Conservation (phyloP, 2,888 invertebrate genomes). For the Nemapogon koenigi region DNA sequence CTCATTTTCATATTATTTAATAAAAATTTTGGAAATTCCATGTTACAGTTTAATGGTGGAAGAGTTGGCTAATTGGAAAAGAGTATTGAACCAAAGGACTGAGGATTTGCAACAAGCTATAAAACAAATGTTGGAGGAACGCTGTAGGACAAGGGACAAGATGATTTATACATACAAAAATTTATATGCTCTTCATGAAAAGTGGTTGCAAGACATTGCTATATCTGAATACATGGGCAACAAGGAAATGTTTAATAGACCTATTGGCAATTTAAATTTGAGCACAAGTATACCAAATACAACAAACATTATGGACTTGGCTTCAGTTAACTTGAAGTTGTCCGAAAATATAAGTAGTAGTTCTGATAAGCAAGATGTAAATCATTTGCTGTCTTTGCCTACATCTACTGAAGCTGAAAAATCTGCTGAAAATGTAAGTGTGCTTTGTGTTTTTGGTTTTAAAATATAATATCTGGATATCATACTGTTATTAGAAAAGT, state of each 20-base stretch:
- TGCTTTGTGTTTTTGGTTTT: too few relatives aligned
- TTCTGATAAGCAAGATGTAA: conserved; percentile 49
- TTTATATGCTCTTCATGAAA: conserved; percentile 53
- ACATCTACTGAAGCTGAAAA: conserved; percentile 63
- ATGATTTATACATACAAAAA: conserved; percentile 70
- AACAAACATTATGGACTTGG: conserved; percentile 69
- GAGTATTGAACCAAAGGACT: conserved; percentile 73
- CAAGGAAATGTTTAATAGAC: conserved; percentile 37
- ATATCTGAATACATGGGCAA: conserved; percentile 45
- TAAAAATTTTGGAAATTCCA: conserved; percentile 11
- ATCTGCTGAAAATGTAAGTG: conserved; percentile 64
- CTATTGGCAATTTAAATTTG: conserved; percentile 59
- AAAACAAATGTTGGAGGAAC: conserved; percentile 74
- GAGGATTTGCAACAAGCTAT: conserved; percentile 73
- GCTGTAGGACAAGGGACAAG: conserved; percentile 68
- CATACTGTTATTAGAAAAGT: too few relatives aligned
- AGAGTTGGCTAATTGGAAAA: conserved; percentile 88
- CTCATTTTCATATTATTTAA: too few relatives aligned
- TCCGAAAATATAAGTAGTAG: conserved; percentile 65
- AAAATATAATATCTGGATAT: too few relatives aligned
- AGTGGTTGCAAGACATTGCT: conserved; percentile 50
- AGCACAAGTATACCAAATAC: conserved; percentile 52
- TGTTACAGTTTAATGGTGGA: conserved; percentile 85
- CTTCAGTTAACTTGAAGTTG: conserved; percentile 67
- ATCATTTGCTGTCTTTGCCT: conserved; percentile 35